Conservation (phyloP, 2,888 invertebrate genomes). For the Callyntrura sp. region DNA sequence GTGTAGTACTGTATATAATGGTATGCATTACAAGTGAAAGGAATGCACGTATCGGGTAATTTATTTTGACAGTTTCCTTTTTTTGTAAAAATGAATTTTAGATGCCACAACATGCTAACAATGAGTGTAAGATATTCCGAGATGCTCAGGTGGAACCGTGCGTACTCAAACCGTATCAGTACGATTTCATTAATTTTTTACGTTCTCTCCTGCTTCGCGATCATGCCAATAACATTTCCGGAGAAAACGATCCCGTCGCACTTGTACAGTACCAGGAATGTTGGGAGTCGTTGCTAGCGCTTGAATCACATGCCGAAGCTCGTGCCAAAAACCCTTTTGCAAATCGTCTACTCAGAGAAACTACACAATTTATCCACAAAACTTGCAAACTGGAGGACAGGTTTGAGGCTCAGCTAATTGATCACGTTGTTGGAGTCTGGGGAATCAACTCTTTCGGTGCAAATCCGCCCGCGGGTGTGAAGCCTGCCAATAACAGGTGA, state of each 20-base stretch:
- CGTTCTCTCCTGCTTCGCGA: slow-evolving; percentile 89
- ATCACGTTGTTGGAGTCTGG: slow-evolving; percentile 82
- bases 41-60: background rate
- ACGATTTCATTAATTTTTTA: slow-evolving; percentile 89
- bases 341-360: slow-evolving; percentile 65
- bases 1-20: too few species aligned
- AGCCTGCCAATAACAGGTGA: slow-evolving; percentile 76
- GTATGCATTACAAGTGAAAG: too few species aligned
- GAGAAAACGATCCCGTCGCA: slow-evolving; percentile 24
- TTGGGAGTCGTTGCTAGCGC: slow-evolving; percentile 87
- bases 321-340: slow-evolving; percentile 86
- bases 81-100: slow-evolving; percentile 40
- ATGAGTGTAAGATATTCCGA: slow-evolving; percentile 81
- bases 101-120: slow-evolving; percentile 80
- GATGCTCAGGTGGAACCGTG: slow-evolving; percentile 74
- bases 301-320: slow-evolving; percentile 89
- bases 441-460: slow-evolving; percentile 82
- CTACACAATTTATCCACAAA: slow-evolving; percentile 78
- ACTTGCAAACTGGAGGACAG: slow-evolving; percentile 77
- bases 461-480: slow-evolving; percentile 79
- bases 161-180: slow-evolving; percentile 84
- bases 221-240: slow-evolving; percentile 85
- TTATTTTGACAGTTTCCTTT: background rate
- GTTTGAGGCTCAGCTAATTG: slow-evolving; percentile 78
- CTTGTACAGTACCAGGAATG: slow-evolving; percentile 84